phyloP scores from a whole-genome alignment of 1,140 invertebrate genomes.

The Heliothis virescens region DNA sequence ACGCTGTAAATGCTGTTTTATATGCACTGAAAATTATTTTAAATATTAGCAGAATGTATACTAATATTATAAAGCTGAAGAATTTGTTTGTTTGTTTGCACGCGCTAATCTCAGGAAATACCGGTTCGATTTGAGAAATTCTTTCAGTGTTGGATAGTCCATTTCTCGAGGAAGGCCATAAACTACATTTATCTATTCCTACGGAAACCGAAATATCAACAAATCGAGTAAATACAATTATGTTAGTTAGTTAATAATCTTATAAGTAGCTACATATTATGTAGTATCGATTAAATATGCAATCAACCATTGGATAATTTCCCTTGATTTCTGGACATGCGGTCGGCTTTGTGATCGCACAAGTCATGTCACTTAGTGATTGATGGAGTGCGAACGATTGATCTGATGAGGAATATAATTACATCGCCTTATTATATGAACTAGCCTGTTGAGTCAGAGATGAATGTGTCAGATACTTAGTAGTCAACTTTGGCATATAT shows the following conservation, averaged over 20 bases:
- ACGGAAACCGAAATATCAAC: no score
- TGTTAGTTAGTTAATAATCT: no score
- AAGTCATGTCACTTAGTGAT: slow-evolving; percentile 13
- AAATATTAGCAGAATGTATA: no score
- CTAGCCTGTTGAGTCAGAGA: neutral
- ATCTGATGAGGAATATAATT: slow-evolving; percentile 17
- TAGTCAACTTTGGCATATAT: neutral
- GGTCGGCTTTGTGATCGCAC: slow-evolving; percentile 3
- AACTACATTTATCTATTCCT: no score
- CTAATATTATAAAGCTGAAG: no score
- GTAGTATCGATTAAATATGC: neutral
- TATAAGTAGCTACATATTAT: neutral
- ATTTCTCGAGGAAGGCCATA: no score
- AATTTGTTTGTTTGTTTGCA: no score
- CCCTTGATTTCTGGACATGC: slow-evolving; percentile 26
- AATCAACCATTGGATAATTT: neutral
- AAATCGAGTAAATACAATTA: no score
- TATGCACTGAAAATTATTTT: no score
- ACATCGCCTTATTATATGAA: slow-evolving; percentile 10
- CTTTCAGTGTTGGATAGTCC: no score
- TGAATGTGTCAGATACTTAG: neutral
- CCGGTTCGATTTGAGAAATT: no score
- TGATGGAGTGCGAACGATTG: slow-evolving; percentile 10
- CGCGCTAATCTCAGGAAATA: no score
- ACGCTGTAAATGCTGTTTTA: neutral